Percentiles rank a stretch among this genome's conserved stretches.
Conservation (phyloP, 2,797 vertebrate species). For the Microctenopoma steveboyesi region DNA sequence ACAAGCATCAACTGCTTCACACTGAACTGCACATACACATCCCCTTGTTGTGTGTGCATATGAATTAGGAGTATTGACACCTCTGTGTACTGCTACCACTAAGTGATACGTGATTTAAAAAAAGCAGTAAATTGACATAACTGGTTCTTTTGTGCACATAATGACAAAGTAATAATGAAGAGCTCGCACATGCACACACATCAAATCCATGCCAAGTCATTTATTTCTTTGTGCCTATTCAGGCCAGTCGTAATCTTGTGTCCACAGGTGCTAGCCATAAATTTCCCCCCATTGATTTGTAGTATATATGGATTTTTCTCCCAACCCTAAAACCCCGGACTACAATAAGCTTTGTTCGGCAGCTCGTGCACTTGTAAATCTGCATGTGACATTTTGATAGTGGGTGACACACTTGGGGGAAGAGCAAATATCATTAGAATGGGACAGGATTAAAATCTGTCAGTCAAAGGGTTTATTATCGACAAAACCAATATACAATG, state of each 20-base stretch:
- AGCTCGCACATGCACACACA: not conserved
- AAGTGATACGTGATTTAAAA: no score
- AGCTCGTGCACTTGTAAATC: conserved; percentile 78
- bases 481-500: conserved; percentile 44
- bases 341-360: conserved; percentile 84
- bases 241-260: conserved; percentile 53
- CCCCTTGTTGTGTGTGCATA: no score
- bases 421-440: conserved; percentile 79
- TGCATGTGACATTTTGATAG: conserved; percentile 86
- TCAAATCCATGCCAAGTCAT: conserved; percentile 43
- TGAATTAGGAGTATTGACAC: no score
- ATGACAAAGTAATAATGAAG: conserved; percentile 2
- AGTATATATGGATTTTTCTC: conserved; percentile 76
- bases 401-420: conserved; percentile 59
- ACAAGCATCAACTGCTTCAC: no score
- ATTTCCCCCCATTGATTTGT: conserved; percentile 77
- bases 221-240: conserved; percentile 52
- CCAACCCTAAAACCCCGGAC: conserved; percentile 51
- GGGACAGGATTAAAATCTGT: conserved; percentile 75
- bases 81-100: no score
- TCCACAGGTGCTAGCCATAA: conserved; percentile 70
- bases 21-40: no score
- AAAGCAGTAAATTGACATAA: not conserved
- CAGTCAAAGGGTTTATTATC: conserved; percentile 78
- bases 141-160: not conserved